phyloP scores from a whole-genome alignment of 1,140 invertebrate genomes.

The Condylostylus longicornis region DNA sequence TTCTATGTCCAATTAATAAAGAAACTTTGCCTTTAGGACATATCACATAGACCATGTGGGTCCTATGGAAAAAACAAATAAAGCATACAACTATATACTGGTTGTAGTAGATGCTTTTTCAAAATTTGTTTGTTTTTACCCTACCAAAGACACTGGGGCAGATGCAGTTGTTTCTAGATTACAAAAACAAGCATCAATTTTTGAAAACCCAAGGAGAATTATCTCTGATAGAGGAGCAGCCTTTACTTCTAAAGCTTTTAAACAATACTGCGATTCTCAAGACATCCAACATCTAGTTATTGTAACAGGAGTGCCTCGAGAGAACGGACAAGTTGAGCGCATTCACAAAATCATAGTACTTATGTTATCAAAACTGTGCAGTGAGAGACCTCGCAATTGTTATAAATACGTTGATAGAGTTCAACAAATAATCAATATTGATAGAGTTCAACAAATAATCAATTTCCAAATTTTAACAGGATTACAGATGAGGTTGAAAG shows the following conservation, averaged over 20 bases:
- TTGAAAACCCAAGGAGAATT: conserved; percentile 25
- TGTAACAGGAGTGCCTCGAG: conserved; percentile 19
- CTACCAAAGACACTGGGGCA: neutral
- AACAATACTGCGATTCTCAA: conserved; percentile 15
- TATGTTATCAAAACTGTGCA: conserved; percentile 17
- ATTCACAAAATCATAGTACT: conserved; percentile 16
- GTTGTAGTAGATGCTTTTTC: conserved; percentile 29
- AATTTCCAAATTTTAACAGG: conserved; percentile 24
- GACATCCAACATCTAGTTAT: conserved; percentile 14
- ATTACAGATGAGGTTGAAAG: conserved; percentile 14
- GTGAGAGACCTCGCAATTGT: conserved; percentile 16
- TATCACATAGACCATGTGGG: conserved; percentile 16
- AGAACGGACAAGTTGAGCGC: conserved; percentile 22
- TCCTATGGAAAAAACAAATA: conserved; percentile 23
- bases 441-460: conserved; percentile 19
- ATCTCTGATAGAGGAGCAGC: conserved; percentile 21
- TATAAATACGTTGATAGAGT: conserved; percentile 17
- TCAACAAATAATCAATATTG: conserved; percentile 21
- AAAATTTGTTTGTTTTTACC: conserved; percentile 30
- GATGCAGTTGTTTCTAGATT: conserved; percentile 11
- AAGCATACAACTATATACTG: conserved; percentile 31
- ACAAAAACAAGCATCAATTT: conserved; percentile 11
- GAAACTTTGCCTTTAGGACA: conserved; percentile 15
- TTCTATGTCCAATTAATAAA: conserved; percentile 20
- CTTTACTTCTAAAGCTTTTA: conserved; percentile 15